Evolutionary conservation across 2,888 invertebrate genomes (phyloP).

Genomic region (Cryptophagus acutangulus): DNA sequence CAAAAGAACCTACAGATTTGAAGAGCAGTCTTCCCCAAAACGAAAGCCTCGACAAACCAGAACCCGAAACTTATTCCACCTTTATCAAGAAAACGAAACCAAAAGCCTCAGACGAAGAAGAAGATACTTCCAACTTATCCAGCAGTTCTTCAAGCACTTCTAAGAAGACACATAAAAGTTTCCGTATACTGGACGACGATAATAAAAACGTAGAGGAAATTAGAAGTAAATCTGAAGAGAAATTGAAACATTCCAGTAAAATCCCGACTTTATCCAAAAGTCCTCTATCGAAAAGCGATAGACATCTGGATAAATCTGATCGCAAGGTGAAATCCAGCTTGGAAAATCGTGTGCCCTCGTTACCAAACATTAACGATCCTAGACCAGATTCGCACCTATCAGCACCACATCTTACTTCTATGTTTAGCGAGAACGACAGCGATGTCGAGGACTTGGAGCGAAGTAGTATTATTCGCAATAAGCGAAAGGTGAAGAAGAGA

Average conservation of each 20-base stretch:
- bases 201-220: too few species aligned
- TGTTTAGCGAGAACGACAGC: constrained; percentile 39
- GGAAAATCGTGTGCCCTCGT: constrained; percentile 33
- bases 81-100: too few species aligned
- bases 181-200: constrained; percentile 39
- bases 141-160: constrained; percentile 22
- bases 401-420: constrained; percentile 29
- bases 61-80: too few species aligned
- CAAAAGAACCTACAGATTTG: too few species aligned
- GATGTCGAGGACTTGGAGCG: constrained; percentile 36
- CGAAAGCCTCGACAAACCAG: too few species aligned
- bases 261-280: constrained; percentile 37
- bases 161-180: constrained; percentile 40
- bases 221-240: constrained; percentile 3
- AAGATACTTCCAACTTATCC: constrained; percentile 17
- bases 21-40: too few species aligned
- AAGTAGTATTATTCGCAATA: constrained; percentile 31
- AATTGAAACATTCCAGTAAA: constrained; percentile 26
- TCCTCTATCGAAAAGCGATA: constrained; percentile 40
- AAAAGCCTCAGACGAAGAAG: constrained; percentile 26
- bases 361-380: constrained; percentile 36
- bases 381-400: constrained; percentile 37
- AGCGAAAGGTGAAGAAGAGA: constrained; percentile 34
- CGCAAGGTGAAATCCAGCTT: constrained; percentile 23
- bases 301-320: constrained; percentile 30